A percentile compares a stretch with the other conserved stretches of the same genome.
Evolutionary conservation across 2,797 vertebrate genomes (phyloP).

Genomic region (Phataginus tricuspis): DNA sequence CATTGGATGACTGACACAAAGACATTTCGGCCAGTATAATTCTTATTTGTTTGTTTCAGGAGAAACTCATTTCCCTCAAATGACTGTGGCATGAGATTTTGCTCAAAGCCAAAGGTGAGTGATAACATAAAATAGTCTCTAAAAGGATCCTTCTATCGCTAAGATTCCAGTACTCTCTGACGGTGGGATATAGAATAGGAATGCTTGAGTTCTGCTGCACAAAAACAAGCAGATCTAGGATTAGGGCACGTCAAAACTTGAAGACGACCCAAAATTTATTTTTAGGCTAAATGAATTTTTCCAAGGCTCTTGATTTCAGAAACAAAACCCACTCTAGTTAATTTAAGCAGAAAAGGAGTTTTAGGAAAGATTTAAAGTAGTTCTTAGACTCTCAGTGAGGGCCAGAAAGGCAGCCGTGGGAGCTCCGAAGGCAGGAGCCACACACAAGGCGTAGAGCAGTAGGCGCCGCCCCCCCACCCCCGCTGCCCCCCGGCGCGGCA

Average conservation of each 20-base stretch:
- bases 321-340: neutral
- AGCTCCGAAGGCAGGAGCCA: neutral
- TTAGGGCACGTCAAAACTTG: neutral
- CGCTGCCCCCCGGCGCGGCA: neutral
- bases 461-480: neutral
- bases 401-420: neutral
- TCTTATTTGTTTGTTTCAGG: neutral
- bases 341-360: neutral
- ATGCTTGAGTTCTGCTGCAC: neutral
- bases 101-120: neutral
- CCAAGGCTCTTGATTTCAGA: neutral
- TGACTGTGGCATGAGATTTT: neutral
- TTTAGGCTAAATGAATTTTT: neutral
- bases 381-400: neutral
- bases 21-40: neutral
- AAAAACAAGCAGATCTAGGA: neutral
- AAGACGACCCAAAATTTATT: conserved; percentile 30
- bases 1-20: neutral
- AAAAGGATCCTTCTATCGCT: neutral
- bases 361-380: neutral
- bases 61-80: neutral
- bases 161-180: neutral
- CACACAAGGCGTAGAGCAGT: too few relatives aligned
- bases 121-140: neutral
- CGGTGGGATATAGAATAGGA: neutral